These are phyloP conservation scores for Siniperca knerii DNA, from an alignment of 2,113 vertebrate species.

Conservation along the genomic window DNA sequence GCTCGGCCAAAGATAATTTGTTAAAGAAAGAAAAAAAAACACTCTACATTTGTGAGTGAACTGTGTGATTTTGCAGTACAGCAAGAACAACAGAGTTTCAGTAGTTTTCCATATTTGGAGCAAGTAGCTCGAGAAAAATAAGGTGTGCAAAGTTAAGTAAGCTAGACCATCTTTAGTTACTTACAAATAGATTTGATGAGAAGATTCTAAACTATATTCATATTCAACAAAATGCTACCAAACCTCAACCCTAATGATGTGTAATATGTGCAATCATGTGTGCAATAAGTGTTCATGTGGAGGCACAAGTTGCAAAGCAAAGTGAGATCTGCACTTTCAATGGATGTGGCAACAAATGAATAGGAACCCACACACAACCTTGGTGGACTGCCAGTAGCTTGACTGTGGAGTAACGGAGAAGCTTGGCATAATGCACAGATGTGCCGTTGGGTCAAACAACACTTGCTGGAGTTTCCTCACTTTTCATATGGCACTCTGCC, in stretches of 20 bases:
- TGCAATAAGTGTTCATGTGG: background rate
- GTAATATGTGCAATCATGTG: background rate
- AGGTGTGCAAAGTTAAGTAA: background rate
- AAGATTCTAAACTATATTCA: background rate
- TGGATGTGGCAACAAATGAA: constrained; percentile 52
- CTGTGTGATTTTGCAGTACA: background rate
- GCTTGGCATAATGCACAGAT: constrained; percentile 73
- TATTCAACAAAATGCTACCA: background rate
- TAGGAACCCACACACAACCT: constrained; percentile 46
- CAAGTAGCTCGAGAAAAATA: background rate
- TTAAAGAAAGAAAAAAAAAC: constrained; percentile 2
- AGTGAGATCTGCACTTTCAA: constrained; percentile 44
- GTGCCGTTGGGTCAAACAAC: constrained; percentile 73
- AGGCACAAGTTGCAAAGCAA: constrained; percentile 32
- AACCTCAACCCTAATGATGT: background rate
- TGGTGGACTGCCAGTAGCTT: constrained; percentile 50
- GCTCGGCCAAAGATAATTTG: constrained; percentile 27
- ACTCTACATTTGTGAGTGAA: background rate
- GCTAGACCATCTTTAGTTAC: background rate
- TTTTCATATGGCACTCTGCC: constrained; percentile 53
- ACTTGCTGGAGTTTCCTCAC: constrained; percentile 59
- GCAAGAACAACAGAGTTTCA: background rate
- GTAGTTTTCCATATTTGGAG: background rate
- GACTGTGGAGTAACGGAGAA: constrained; percentile 57
- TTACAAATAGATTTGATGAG: background rate